Evolutionary conservation across 1,140 invertebrate genomes (phyloP), one percentile per base, ranked within the genome.

Genomic region (Brachionus plicatilis): DNA sequence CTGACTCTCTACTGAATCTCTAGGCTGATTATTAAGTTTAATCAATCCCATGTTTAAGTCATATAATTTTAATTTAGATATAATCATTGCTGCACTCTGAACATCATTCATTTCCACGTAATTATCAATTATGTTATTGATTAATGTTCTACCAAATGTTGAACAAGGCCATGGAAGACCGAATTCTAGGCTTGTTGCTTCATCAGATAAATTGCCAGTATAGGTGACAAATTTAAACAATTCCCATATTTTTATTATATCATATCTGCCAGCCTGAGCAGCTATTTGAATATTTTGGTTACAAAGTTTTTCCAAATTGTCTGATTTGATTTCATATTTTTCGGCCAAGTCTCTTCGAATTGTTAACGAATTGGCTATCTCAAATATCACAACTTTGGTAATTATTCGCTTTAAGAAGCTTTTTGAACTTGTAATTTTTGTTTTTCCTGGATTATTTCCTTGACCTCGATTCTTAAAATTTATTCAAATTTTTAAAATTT

Each of bases 281-380:
- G 72, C 72, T 76, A 76, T 76, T 27, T 76, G 43, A 76, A 76
- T 76, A 50, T 76, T 76, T 47, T 76, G 72, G 12, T 76, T 24
- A 24, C 72, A 76, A 1, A 76, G 11, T 3, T 76, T 50, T 33
- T 76, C 72, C 0, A 76, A 37, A 53, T 50, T 50, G 8, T 47
- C 27, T 8, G 72, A 47, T 47, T 76, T 24, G 24, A 76, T 76
- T 33, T 45, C 20, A 50, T 76, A 76, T 29, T 76, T 76, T 27
- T 76, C 72, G 2, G 72, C 72, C 43, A 76, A 76, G 24, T 76
- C 72, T 47, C 45, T 45, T 37, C 45, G 17, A 27, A 76, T 37
- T 14, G 27, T 53, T 11, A 50, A 20, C 11, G 27, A 50, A 27
- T 76, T 76, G 9, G 43, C 8, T 27, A 76, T 76, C 43, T 76